A percentile compares a stretch with the other conserved stretches of the same genome.
Conservation (phyloP, 1,140 invertebrate species). For the Drosophila orosa region DNA sequence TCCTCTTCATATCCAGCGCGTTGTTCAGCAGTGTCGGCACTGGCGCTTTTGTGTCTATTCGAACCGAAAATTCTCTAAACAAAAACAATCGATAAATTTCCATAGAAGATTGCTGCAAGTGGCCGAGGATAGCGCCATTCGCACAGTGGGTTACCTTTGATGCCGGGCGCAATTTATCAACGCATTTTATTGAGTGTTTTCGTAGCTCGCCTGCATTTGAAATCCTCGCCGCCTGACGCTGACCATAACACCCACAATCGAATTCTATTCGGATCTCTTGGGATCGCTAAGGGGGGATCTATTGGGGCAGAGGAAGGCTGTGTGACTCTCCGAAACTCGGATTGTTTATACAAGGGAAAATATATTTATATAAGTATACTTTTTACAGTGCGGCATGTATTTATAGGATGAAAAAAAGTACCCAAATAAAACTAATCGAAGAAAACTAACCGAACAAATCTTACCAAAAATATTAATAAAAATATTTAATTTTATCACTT, state of each 20-base stretch:
- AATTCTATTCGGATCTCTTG: constrained; percentile 5
- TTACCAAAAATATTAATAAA: not conserved
- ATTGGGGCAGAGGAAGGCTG: constrained; percentile 8
- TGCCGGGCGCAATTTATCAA: constrained; percentile 79
- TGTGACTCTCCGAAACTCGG: constrained; percentile 54
- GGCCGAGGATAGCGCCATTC: constrained; percentile 65
- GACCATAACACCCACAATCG: constrained; percentile 69
- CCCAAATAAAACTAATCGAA: too few species aligned
- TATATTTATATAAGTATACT: constrained; percentile 44
- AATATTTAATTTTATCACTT: not conserved
- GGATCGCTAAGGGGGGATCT: not conserved
- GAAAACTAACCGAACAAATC: not conserved
- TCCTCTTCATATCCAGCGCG: not conserved
- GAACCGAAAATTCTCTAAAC: constrained; percentile 67
- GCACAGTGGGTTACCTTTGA: constrained; percentile 78
- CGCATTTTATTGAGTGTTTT: constrained; percentile 81
- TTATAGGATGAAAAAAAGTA: not conserved
- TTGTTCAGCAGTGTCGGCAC: constrained; percentile 33
- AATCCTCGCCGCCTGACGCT: constrained; percentile 76
- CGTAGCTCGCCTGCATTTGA: constrained; percentile 70
- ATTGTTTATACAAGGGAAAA: constrained; percentile 53
- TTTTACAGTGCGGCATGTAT: constrained; percentile 16
- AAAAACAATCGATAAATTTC: constrained; percentile 82
- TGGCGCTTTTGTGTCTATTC: constrained; percentile 81
- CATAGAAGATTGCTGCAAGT: constrained; percentile 79